A percentile compares a stretch with the other conserved stretches of the same genome.
Conservation (phyloP, 2,797 vertebrate genomes). For the Pangasius djambal region DNA sequence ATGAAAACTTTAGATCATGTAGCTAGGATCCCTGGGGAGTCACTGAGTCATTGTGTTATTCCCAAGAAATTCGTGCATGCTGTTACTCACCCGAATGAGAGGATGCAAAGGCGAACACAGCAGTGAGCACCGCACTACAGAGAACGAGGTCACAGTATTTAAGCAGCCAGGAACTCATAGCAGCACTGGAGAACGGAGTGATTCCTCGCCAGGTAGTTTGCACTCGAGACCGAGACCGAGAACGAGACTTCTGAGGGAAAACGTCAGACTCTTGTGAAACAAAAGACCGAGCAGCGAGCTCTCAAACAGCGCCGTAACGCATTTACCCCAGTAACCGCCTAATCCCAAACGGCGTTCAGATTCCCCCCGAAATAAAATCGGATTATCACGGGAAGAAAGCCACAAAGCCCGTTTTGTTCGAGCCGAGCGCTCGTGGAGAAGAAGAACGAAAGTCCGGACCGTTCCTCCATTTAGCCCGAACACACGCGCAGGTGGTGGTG, state of each 20-base stretch:
- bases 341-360: constrained; percentile 70
- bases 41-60: not conserved
- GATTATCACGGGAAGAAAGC: constrained; percentile 59
- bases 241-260: constrained; percentile 38
- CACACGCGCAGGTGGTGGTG: constrained; percentile 61
- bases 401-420: constrained; percentile 47
- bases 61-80: not conserved
- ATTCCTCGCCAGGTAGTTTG: constrained; percentile 49
- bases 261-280: constrained; percentile 55
- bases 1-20: not conserved
- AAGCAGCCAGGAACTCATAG: constrained; percentile 77
- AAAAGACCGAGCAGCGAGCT: constrained; percentile 66
- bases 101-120: constrained; percentile 55
- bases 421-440: constrained; percentile 34
- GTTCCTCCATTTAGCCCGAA: constrained; percentile 29
- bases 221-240: constrained; percentile 54
- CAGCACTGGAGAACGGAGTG: constrained; percentile 63
- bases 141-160: constrained; percentile 66
- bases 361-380: constrained; percentile 57
- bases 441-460: constrained; percentile 50
- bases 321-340: constrained; percentile 62
- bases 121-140: constrained; percentile 65
- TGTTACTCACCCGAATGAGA: constrained; percentile 70
- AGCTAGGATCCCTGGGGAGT: not conserved
- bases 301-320: constrained; percentile 66